Conservation (phyloP, 1,140 invertebrate species). For the Mercenaria mercenaria region DNA sequence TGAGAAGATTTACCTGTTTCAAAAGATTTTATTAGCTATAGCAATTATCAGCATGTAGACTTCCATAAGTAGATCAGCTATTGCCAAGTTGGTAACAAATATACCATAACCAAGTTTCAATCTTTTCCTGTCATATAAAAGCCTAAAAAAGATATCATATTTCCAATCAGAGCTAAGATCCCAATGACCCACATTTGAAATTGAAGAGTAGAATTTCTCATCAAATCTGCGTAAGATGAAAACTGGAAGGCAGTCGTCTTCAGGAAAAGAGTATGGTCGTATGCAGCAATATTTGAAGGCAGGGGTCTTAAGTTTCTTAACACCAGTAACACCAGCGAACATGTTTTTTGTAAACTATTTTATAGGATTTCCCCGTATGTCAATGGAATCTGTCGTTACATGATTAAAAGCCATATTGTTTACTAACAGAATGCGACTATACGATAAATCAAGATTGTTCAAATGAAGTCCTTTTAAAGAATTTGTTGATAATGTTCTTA, state of each 20-base stretch:
- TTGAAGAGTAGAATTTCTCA: constrained; percentile 67
- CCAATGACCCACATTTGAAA: constrained; percentile 74
- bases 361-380: constrained; percentile 63
- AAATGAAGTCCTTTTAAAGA: constrained; percentile 53
- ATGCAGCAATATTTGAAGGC: constrained; percentile 74
- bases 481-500: neutral
- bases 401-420: constrained; percentile 45
- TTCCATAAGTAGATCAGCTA: constrained; percentile 82
- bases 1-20: constrained; percentile 71
- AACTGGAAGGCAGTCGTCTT: constrained; percentile 74
- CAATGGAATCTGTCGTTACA: constrained; percentile 44
- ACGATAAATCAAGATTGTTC: constrained; percentile 34
- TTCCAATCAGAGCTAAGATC: constrained; percentile 69
- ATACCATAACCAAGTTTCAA: constrained; percentile 69
- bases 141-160: constrained; percentile 64
- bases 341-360: constrained; percentile 51
- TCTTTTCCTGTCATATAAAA: constrained; percentile 48
- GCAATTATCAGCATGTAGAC: constrained; percentile 81
- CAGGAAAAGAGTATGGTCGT: constrained; percentile 41
- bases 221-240: constrained; percentile 75
- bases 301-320: constrained; percentile 63
- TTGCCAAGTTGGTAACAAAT: constrained; percentile 77
- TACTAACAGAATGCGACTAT: constrained; percentile 50
- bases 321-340: constrained; percentile 60
- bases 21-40: constrained; percentile 72